Conservation (phyloP, 2,888 invertebrate genomes). For the Amphipoea lucens region DNA sequence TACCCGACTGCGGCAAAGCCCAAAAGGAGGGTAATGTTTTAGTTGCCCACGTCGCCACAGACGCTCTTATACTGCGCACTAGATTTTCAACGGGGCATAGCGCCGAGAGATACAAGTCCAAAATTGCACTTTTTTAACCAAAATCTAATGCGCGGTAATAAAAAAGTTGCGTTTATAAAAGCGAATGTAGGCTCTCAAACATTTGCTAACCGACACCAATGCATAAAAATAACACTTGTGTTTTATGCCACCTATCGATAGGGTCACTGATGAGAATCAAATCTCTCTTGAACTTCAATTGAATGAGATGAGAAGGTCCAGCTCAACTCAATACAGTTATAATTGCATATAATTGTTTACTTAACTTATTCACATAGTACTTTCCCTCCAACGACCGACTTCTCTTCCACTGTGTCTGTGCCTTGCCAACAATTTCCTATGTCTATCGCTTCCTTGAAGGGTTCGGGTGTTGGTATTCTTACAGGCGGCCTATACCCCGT, state of each 20-base stretch:
- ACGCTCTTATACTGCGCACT: not conserved
- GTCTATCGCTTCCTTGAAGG: constrained; percentile 6
- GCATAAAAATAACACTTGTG: not conserved
- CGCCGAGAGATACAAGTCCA: not conserved
- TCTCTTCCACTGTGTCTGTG: not conserved
- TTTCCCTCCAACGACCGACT: not conserved
- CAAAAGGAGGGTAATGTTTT: not conserved
- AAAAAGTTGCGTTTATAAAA: not conserved
- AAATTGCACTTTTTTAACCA: not conserved
- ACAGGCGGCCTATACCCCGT: not conserved
- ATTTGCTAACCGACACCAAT: not conserved
- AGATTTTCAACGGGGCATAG: not conserved
- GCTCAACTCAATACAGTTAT: not conserved
- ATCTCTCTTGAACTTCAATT: not conserved
- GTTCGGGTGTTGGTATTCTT: constrained; percentile 20
- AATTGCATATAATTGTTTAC: not conserved
- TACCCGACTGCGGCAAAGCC: not conserved
- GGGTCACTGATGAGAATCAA: not conserved
- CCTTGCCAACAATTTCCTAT: not conserved
- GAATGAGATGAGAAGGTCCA: too few species aligned
- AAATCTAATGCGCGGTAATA: not conserved
- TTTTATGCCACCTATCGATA: not conserved
- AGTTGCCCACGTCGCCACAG: not conserved
- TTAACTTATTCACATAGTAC: not conserved
- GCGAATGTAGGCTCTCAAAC: not conserved